Evolutionary conservation across 1,140 invertebrate species (phyloP), one percentile per base, ranked within the genome.

Genomic region (Globodera ellingtonae): DNA sequence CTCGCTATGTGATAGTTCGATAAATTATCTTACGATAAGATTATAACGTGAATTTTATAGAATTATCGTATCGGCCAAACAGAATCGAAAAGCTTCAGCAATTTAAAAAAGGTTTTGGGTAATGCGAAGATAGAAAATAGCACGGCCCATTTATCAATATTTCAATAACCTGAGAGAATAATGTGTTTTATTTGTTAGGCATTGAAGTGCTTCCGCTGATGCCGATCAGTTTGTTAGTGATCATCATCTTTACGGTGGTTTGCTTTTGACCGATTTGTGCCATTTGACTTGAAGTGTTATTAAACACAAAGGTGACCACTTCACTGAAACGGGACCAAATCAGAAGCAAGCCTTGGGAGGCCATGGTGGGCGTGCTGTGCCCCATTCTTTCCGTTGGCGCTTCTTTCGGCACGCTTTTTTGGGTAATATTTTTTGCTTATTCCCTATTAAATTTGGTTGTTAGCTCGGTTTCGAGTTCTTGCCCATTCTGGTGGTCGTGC

Each of bases 271-370:
- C 80, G 35, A 35, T 35, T 69, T 47, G 62, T 82, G 72, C 59
- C 62, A 62, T 62, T 52, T 21, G 59, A 62, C 15, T 59, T 6
- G n/a, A 67, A 50, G 7, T 4, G 4, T 80, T 18, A 35, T 80
- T 6, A 50, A 46, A 47, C 46, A 85, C 87, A 65, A 82, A 86
- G 10, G 79, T 88, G 0, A 15, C 84, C 7, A 86, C 85, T 15
- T 87, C 87, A 62, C 72, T 89, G n/a, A 89, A 89, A 65, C 56
- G 79, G 35, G 88, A 89, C 78, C 83, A 86, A 15, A 81, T 89
- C 24, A 75, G 70, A 71, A 86, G 84, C 15, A 89, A 89, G 71
- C 87, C 87, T 3, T 88, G 87, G 83, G 87, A 89, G 70, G 81
- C 87, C 0, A 78, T 88, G 74, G 48, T 87, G 46, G 87, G 87